Conservation (phyloP, 2,888 invertebrate species). For the Lottia scabra region DNA sequence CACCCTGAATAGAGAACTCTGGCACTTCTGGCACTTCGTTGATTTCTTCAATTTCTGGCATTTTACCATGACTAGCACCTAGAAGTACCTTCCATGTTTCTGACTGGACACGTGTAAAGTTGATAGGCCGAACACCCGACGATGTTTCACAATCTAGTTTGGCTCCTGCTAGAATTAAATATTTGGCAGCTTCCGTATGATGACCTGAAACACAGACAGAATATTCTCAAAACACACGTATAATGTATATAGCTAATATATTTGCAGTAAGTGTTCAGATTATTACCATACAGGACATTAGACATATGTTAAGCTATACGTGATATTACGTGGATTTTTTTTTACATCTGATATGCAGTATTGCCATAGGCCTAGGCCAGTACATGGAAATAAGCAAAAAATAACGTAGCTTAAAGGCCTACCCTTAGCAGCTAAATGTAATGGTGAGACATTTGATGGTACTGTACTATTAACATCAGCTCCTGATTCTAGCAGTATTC, state of each 20-base stretch:
- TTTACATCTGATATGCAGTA: too few relatives aligned
- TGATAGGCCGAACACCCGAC: conserved; percentile 42
- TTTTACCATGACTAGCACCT: conserved; percentile 45
- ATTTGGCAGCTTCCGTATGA: conserved; percentile 48
- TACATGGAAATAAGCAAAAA: too few relatives aligned
- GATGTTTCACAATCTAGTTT: conserved; percentile 43
- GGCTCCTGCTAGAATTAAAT: conserved; percentile 49
- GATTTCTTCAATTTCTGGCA: conserved; percentile 50
- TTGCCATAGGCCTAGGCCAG: too few relatives aligned
- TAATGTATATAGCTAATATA: too few relatives aligned
- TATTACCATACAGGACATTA: too few relatives aligned
- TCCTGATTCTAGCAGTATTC: conserved; percentile 13
- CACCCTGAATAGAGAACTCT: conserved; percentile 44
- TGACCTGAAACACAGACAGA: conserved; percentile 37
- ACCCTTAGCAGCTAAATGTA: conserved; percentile 20
- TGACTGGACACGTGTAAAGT: conserved; percentile 41
- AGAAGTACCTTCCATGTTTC: conserved; percentile 47
- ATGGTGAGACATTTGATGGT: conserved; percentile 11
- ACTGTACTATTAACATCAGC: conserved; percentile 11
- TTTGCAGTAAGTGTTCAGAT: too few relatives aligned
- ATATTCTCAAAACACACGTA: too few relatives aligned
- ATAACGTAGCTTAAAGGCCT: not conserved
- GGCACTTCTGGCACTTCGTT: conserved; percentile 52
- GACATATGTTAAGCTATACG: too few relatives aligned
- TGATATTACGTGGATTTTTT: too few relatives aligned